These are phyloP conservation scores for Epirrhoe alternata DNA, from an alignment of 2,888 invertebrate species.

Conservation along the genomic window DNA sequence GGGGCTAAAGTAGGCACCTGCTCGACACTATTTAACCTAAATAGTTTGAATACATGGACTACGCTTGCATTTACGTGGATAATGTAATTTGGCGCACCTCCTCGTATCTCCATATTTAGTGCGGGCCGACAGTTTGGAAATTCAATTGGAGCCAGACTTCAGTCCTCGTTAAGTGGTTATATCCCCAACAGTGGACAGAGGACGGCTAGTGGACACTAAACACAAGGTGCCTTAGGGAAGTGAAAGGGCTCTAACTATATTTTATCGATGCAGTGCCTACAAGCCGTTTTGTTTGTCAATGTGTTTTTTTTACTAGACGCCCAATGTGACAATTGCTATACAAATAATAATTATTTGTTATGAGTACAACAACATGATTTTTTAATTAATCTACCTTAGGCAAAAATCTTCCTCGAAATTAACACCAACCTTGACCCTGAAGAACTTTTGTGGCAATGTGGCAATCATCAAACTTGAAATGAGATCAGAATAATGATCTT, in stretches of 20 bases:
- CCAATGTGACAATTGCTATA: neutral
- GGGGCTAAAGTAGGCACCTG: conserved; percentile 5
- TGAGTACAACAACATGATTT: neutral
- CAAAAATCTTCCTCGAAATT: no score
- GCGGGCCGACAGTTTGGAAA: conserved; percentile 64
- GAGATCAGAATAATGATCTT: no score
- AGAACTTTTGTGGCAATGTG: no score
- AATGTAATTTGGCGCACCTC: conserved; percentile 43
- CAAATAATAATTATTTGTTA: neutral
- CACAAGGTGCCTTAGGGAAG: conserved; percentile 59
- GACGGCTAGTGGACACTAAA: conserved; percentile 72
- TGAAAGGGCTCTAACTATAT: conserved; percentile 2
- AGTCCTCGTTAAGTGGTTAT: conserved; percentile 82
- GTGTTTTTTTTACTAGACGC: neutral
- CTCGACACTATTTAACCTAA: conserved; percentile 15
- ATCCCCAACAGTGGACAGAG: conserved; percentile 72
- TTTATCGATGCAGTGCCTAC: neutral
- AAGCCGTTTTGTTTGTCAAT: neutral
- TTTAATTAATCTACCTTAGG: neutral
- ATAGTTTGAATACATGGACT: conserved; percentile 29
- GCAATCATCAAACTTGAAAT: no score
- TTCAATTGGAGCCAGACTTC: conserved; percentile 80
- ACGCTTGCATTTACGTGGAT: conserved; percentile 40
- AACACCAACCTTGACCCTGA: no score
- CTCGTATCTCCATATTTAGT: conserved; percentile 58